Percentiles rank a stretch among this genome's conserved stretches.
phyloP scores from a whole-genome alignment of 2,888 invertebrate genomes.

The Pristionchus fissidentatus region DNA sequence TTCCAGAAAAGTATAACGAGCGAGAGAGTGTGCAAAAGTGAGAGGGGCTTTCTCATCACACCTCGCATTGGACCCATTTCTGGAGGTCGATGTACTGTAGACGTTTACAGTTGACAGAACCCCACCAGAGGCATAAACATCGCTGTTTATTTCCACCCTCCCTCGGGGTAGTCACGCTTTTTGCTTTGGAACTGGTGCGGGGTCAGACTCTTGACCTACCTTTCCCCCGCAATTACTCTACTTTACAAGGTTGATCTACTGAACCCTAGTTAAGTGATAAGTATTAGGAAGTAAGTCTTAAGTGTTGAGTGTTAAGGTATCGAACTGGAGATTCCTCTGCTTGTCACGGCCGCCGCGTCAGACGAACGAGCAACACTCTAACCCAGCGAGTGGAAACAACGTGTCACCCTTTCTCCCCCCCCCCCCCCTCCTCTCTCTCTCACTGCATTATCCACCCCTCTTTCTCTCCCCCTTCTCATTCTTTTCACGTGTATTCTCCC shows the following conservation, averaged over 20 bases:
- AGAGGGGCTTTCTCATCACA: background rate
- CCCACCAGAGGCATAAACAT: too few relatives aligned
- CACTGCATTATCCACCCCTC: background rate
- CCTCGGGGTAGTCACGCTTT: too few relatives aligned
- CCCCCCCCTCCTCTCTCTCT: conserved; percentile 5
- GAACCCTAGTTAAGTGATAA: background rate
- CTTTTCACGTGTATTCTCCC: background rate
- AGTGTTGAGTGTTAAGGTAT: conserved; percentile 62
- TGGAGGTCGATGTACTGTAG: too few relatives aligned
- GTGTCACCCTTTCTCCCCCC: background rate
- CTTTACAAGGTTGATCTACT: background rate
- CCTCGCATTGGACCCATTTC: too few relatives aligned
- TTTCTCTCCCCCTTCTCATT: background rate
- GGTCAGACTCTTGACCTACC: conserved; percentile 20
- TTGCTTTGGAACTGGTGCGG: too few relatives aligned
- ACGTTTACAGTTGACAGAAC: too few relatives aligned
- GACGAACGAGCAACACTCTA: conserved; percentile 3
- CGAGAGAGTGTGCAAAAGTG: too few relatives aligned
- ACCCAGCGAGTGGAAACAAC: background rate
- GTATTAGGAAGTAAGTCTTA: too few relatives aligned
- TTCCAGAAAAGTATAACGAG: too few relatives aligned
- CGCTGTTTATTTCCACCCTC: too few relatives aligned
- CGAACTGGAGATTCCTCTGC: conserved; percentile 72
- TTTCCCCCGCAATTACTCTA: background rate
- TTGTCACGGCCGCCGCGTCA: conserved; percentile 57